Evolutionary conservation across 1,140 invertebrate genomes (phyloP).

Genomic region (roundworm (Caenorhabditis elegans)): WBcel235 BX284602.5:7214501-7215000

Average conservation of each 20-base stretch:
- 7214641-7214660: no score
- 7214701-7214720: no score
- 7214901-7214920: conserved; percentile 38
- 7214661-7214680: no score
- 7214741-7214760: background rate
- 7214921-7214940: conserved; percentile 37
- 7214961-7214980: conserved; percentile 39
- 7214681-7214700: no score
- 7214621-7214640: no score
- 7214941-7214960: conserved; percentile 39
- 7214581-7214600: no score
- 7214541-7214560: no score
- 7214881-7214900: conserved; percentile 19
- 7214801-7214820: background rate
- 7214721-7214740: background rate
- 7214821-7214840: conserved; percentile 24
- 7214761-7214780: conserved; percentile 5
- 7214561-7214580: no score
- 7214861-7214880: conserved; percentile 19
- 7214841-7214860: conserved; percentile 13
- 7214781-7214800: background rate
- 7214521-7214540: no score
- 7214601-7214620: no score
- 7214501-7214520: background rate
- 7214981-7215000: conserved; percentile 25